phyloP scores from a whole-genome alignment of 2,888 invertebrate genomes.

The Cosmia trapezina region DNA sequence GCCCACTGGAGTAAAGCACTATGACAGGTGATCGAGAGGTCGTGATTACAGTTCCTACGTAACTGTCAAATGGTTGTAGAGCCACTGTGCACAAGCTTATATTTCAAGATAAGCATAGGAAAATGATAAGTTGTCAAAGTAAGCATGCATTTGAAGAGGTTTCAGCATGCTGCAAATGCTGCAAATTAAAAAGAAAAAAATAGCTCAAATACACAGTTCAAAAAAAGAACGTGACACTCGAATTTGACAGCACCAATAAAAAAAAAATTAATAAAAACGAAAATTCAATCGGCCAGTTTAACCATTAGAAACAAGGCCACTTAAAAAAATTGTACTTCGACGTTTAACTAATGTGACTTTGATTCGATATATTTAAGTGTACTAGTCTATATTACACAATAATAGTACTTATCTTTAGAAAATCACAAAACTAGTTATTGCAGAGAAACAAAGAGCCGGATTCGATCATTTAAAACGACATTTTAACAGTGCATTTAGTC shows the following conservation, averaged over 20 bases:
- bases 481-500: slow-evolving; percentile 68
- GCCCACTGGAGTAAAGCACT: neutral
- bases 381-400: slow-evolving; percentile 71
- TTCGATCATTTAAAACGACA: slow-evolving; percentile 71
- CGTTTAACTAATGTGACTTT: slow-evolving; percentile 55
- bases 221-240: slow-evolving; percentile 22
- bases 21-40: slow-evolving; percentile 30
- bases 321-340: slow-evolving; percentile 49
- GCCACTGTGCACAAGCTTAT: slow-evolving; percentile 16
- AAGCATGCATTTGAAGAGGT: too few species aligned
- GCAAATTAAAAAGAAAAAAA: too few species aligned
- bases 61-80: slow-evolving; percentile 39
- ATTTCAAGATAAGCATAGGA: slow-evolving; percentile 5
- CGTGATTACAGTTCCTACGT: slow-evolving; percentile 36
- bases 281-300: slow-evolving; percentile 45
- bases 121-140: neutral
- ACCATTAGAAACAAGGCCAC: slow-evolving; percentile 60
- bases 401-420: slow-evolving; percentile 71
- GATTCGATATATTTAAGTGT: slow-evolving; percentile 67
- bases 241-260: neutral
- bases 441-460: slow-evolving; percentile 74
- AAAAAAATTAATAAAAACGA: neutral
- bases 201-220: neutral
- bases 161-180: too few species aligned
- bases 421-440: slow-evolving; percentile 70